Evolutionary conservation across 2,888 invertebrate species (phyloP), one percentile per base, ranked within the genome.

Genomic region (Chorisops tibialis): DNA sequence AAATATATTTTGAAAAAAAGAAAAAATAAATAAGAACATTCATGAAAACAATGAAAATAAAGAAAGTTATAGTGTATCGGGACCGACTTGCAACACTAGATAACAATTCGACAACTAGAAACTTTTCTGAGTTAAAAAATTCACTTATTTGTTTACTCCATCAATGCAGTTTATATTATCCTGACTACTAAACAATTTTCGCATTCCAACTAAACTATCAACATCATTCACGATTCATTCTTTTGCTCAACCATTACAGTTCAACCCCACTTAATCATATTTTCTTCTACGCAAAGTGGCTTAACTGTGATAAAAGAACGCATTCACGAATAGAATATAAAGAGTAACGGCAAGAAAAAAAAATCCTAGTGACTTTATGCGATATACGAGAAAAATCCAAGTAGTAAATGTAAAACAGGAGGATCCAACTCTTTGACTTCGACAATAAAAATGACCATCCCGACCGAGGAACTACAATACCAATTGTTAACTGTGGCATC

Each of bases 401-500:
- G n/a, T 21, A 12, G 24, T 39, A 21, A 39, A 52, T 52, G 51
- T 21, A 52, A 52, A 52, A 52, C 51, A 11, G 38, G 30, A 52
- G 21, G 38, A 52, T 18, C 45, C 45, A 19, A 11, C 2, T 18
- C 39, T 21, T n/a, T 30, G 35, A 22, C 56, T 56, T 59, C 43
- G 41, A 22, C 41, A 43, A 41, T 22, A 9, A 41, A 41, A 14
- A n/a, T 54, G 54, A 41, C 41, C 54, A 22, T 41, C 41, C 37
- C 41, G 18, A 24, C n/a, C n/a, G n/a, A 22, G 43, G 21, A 54
- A 54, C 18, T 14, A 54, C 41, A 37, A 54, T 24, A 14, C 24
- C 38, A 38, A 59, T 45, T 54, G 60, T 54, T 50, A 61, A 63
- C 61, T 48, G 60, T 38, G 61, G 61, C 51, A 61, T 63, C 63